These are phyloP conservation scores for Bhutanitis thaidina DNA, from an alignment of 2,888 invertebrate species.

Conservation along the genomic window DNA sequence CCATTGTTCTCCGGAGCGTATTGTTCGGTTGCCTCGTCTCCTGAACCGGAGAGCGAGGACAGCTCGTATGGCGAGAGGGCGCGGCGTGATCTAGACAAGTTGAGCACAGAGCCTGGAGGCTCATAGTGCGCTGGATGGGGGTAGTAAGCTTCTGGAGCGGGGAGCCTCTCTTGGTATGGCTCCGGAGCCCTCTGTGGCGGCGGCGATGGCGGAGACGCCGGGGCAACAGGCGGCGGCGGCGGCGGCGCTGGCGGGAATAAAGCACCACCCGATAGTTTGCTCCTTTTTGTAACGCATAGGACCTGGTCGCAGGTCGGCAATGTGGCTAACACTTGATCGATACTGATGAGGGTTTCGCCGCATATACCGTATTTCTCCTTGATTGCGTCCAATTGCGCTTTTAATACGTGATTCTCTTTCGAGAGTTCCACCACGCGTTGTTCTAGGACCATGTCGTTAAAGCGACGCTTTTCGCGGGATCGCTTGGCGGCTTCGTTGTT, in stretches of 20 bases:
- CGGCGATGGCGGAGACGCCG: conserved; percentile 71
- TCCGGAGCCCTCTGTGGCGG: conserved; percentile 79
- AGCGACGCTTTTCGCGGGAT: conserved; percentile 96
- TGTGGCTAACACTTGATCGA: conserved; percentile 93
- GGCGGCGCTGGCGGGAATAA: conserved; percentile 79
- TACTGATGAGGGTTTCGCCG: conserved; percentile 91
- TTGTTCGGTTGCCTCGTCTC: conserved; percentile 71
- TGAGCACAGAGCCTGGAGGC: conserved; percentile 84
- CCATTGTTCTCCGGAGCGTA: conserved; percentile 86
- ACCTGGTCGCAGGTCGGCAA: conserved; percentile 92
- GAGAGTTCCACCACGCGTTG: conserved; percentile 95
- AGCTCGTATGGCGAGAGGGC: conserved; percentile 90
- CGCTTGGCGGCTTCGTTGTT: conserved; percentile 99
- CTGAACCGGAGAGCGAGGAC: conserved; percentile 85
- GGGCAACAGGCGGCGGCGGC: conserved; percentile 74
- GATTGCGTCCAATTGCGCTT: conserved; percentile 94
- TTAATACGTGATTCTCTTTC: conserved; percentile 96
- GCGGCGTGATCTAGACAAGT: conserved; percentile 83
- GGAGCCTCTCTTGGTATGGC: conserved; percentile 69
- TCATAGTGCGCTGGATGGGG: conserved; percentile 79
- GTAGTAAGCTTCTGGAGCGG: conserved; percentile 70
- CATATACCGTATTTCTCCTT: conserved; percentile 95
- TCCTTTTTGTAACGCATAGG: conserved; percentile 89
- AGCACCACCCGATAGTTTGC: conserved; percentile 63
- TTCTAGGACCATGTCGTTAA: conserved; percentile 98